Conservation (phyloP, 2,888 invertebrate species). For the Euclidia mi region DNA sequence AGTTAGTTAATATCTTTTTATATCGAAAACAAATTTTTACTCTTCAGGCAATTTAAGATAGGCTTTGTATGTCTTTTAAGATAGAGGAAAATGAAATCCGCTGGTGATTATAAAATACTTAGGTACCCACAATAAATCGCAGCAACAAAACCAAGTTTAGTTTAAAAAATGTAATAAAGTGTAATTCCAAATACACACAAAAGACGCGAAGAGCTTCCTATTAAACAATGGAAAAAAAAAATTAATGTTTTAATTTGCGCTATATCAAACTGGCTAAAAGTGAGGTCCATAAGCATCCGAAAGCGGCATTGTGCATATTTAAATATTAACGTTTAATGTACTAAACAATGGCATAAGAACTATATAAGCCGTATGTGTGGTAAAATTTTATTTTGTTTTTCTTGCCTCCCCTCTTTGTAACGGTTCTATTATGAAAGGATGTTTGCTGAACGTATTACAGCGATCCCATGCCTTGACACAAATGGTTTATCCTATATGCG, state of each 20-base stretch:
- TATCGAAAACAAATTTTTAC: too few species aligned
- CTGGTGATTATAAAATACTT: too few species aligned
- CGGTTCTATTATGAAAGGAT: constrained; percentile 68
- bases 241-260: not conserved
- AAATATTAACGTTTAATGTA: constrained; percentile 32
- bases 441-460: constrained; percentile 69
- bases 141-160: too few species aligned
- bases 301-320: constrained; percentile 17
- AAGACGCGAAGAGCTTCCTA: too few species aligned
- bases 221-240: not conserved
- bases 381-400: constrained; percentile 58
- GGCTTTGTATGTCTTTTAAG: too few species aligned
- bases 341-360: constrained; percentile 41
- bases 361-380: constrained; percentile 42
- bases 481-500: constrained; percentile 60
- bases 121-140: too few species aligned
- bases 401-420: constrained; percentile 64
- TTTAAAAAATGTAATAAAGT: too few species aligned
- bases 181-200: too few species aligned
- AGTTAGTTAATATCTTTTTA: too few species aligned
- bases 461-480: constrained; percentile 62
- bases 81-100: too few species aligned
- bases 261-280: not conserved
- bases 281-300: not conserved
- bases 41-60: too few species aligned